phyloP scores from a whole-genome alignment of 1,140 invertebrate species.

The Drosophila serrata region DNA sequence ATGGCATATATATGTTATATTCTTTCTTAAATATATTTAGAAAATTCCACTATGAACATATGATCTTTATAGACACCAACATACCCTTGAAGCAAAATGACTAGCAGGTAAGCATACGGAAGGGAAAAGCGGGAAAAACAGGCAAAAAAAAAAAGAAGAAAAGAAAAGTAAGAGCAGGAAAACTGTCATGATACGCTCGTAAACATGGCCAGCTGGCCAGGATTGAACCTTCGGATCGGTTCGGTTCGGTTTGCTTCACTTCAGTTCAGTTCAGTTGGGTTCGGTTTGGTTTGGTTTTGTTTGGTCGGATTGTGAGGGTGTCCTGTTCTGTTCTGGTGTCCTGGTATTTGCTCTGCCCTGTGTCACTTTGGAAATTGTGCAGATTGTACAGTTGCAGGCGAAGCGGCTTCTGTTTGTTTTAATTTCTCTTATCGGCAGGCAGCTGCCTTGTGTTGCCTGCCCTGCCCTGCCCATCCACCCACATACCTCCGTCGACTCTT shows the following conservation, averaged over 20 bases:
- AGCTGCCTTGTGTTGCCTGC: slow-evolving; percentile 35
- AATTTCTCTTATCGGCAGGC: slow-evolving; percentile 82
- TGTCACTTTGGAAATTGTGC: slow-evolving; percentile 77
- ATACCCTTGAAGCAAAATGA: neutral
- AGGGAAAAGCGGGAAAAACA: slow-evolving; percentile 10
- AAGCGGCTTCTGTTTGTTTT: slow-evolving; percentile 71
- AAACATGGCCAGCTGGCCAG: slow-evolving; percentile 75
- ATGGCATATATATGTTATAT: neutral
- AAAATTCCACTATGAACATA: too few species aligned
- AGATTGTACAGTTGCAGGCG: slow-evolving; percentile 63
- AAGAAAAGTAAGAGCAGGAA: slow-evolving; percentile 26
- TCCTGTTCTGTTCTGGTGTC: slow-evolving; percentile 25
- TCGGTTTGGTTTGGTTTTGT: slow-evolving; percentile 20
- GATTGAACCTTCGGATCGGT: slow-evolving; percentile 63
- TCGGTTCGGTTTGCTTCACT: slow-evolving; percentile 16
- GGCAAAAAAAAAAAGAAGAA: slow-evolving; percentile 8
- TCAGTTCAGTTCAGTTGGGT: slow-evolving; percentile 5
- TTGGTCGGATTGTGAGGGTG: slow-evolving; percentile 19
- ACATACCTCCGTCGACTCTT: slow-evolving; percentile 8
- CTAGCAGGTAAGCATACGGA: slow-evolving; percentile 1
- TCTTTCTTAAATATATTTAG: neutral
- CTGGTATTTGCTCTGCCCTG: slow-evolving; percentile 66
- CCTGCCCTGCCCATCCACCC: slow-evolving; percentile 15
- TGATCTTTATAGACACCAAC: neutral
- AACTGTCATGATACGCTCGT: slow-evolving; percentile 77